Base-by-base conservation (phyloP, 2,113 vertebrate species). In the Gobiocypris rarus region DNA sequence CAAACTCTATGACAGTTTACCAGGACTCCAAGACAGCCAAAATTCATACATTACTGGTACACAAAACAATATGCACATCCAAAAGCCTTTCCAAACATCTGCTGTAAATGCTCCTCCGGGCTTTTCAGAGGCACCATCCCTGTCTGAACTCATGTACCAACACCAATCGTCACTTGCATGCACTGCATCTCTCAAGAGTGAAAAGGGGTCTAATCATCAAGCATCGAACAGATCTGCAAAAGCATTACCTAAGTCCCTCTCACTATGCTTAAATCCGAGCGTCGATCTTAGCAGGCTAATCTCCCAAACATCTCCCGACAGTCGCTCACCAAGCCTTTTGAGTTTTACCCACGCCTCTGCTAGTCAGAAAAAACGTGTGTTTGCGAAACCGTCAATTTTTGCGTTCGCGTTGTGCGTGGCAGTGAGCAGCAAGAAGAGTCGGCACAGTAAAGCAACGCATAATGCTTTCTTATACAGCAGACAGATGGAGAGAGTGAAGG, bases 331-430 rank as follows among this genome's bases (percentile, higher is more conserved):
- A 9, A 84, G 74, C 0, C 86, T 76, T 0, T 82, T 87, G 0
- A 19, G 84, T 74, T 61, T 67, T 67, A 5, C 10, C 45, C 52
- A n/a, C 82, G 17, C 26, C 69, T 61, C 50, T 0, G 22, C 38
- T 3, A 22, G 26, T 59, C 24, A 92, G 92, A 88, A 86, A 92
- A 89, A 87, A 85, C 86, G 84, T 19, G 92, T 95, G 75, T 94
- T 92, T 70, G 97, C 97, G 13, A 90, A 90, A 87, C 97, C 97
- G 1, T 99, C 97, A 34, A 91, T 96, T 59, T 99, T 99, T 90
- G 98, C 97, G 5, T 89, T 96, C 78, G 95, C 96, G 0, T 88
- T 99, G 81, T 97, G 95, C 43, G 92, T 96, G 86, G 93, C 38
- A 93, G 10, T 50, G 45, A 45, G 89, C 75, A 86, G 38, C 67